These are phyloP conservation scores for Phalacrocorax pelagicus DNA, from an alignment of 2,113 vertebrate genomes.

Conservation along the genomic window DNA sequence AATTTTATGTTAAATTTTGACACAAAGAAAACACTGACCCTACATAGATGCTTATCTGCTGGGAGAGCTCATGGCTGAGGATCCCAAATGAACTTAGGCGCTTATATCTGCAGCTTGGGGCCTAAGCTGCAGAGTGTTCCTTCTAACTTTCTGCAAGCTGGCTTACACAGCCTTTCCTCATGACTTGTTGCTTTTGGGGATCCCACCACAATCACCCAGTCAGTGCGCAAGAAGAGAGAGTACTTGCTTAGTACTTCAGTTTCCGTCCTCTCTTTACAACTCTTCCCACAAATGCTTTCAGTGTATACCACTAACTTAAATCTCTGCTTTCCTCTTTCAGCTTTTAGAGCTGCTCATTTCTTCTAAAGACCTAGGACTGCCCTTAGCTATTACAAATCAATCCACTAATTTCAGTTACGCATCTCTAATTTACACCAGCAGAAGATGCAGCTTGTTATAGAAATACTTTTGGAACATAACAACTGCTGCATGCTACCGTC, in stretches of 20 bases:
- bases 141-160: neutral
- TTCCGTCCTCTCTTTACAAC: neutral
- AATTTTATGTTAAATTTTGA: neutral
- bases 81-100: neutral
- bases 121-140: neutral
- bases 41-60: rapidly evolving
- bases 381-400: neutral
- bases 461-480: neutral
- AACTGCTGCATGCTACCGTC: neutral
- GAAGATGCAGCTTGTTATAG: neutral
- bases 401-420: neutral
- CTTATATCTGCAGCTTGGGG: neutral
- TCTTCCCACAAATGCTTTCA: neutral
- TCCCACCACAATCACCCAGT: neutral
- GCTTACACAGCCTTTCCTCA: neutral
- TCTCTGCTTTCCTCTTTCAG: neutral
- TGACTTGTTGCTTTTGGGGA: neutral
- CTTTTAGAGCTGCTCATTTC: neutral
- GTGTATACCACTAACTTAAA: neutral
- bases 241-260: neutral
- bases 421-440: neutral
- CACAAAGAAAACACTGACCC: neutral
- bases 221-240: neutral
- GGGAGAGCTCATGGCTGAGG: neutral
- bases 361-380: neutral